A percentile compares a stretch with the other conserved stretches of the same genome.
Evolutionary conservation across 2,113 vertebrate species (phyloP).

Genomic region (Lutjanus erythropterus): DNA sequence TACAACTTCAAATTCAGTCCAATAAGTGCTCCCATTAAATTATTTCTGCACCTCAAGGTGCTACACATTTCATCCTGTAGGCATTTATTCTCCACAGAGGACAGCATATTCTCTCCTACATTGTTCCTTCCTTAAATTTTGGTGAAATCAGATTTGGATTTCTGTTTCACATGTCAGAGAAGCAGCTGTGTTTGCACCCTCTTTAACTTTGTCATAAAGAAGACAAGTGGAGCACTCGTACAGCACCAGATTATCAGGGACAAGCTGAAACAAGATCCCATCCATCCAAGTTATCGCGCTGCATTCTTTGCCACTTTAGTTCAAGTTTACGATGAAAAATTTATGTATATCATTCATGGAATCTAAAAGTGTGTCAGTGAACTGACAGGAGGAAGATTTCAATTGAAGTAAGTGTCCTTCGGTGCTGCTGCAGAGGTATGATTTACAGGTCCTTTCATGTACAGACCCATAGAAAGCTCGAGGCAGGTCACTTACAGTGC

Average conservation of each 20-base stretch:
- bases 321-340: constrained; percentile 8
- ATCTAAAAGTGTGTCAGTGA: not conserved
- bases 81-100: not conserved
- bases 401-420: not conserved
- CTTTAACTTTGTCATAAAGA: not conserved
- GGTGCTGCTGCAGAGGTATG: not conserved
- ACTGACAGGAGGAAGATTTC: constrained; percentile 20
- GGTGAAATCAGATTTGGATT: not conserved
- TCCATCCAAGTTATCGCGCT: not conserved
- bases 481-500: constrained; percentile 25
- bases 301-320: constrained; percentile 31
- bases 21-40: not conserved
- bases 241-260: constrained; percentile 13
- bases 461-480: constrained; percentile 7
- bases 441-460: constrained; percentile 19
- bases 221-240: not conserved
- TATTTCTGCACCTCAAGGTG: not conserved
- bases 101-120: no score
- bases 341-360: not conserved
- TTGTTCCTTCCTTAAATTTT: not conserved
- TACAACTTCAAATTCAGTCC: no score
- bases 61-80: not conserved
- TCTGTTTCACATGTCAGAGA: constrained; percentile 17
- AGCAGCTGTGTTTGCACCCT: constrained; percentile 4
- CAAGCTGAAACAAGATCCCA: constrained; percentile 42